Base-by-base conservation (phyloP, 2,797 vertebrate species). In the Sylvilagus floridanus region DNA sequence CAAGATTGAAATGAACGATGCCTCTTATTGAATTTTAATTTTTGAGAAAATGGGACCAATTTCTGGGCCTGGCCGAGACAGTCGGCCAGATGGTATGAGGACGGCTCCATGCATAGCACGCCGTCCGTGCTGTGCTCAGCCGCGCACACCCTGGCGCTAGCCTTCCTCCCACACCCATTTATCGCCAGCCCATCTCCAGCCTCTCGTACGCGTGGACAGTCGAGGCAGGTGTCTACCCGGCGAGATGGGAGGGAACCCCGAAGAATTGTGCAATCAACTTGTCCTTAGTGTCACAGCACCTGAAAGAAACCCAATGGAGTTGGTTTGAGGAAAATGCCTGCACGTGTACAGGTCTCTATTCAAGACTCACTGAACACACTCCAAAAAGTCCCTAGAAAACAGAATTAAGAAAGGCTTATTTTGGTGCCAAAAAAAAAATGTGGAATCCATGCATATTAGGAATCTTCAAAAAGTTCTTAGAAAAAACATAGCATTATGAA, bases 1-100 rank as follows among this genome's bases (percentile, higher is more conserved):
- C 88, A 76, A 95, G 93, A 89, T 72, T 87, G 93, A 95, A 96
- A 91, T 82, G 95, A 96, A 93, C 94, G 93, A 88, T 62, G 81
- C 16, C 69, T 93, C 76, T 91, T 94, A 88, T 37, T 92, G 97
- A 93, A 97, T 96, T 97, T 96, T 97, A 97, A 97, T 96, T 97
- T 57, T 91, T 35, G 71, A 94, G 97, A 95, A 85, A 68, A 93
- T 54, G 60, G 86, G 66, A 90, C 85, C 91, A 42, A 35, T 91
- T 78, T 77, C 86, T 82, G 92, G 93, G 92, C 62, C 71, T 89
- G 78, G 60, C 32, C 30, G 42, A 73, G n/a, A 69, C 52, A 50
- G 62, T 35, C n/a, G 76, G 75, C 47, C 81, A 32, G 90, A 76
- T 37, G 26, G 54, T 71, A 12, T 57, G 77, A 75, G 54, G 91